A percentile compares a stretch with the other conserved stretches of the same genome.
Conservation (phyloP, 30 jellyfish, hydroid and myxozoan genomes). For the Aurelia sp. region DNA sequence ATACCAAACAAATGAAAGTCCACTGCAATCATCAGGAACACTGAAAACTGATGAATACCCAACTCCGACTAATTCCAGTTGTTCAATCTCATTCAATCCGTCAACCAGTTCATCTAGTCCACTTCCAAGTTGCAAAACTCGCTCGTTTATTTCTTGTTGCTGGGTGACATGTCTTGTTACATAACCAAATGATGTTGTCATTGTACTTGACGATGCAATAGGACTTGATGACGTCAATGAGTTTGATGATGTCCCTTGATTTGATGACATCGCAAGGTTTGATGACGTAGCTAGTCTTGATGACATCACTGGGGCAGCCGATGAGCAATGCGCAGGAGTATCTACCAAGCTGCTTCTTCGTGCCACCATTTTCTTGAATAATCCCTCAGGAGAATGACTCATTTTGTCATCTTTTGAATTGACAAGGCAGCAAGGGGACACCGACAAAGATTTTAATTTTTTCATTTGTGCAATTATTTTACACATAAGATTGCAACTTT, state of each 20-base stretch:
- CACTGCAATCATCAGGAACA: conserved; percentile 28
- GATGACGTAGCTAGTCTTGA: conserved; percentile 5
- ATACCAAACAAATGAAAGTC: conserved; percentile 61
- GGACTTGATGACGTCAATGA: background rate
- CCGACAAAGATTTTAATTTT: conserved; percentile 60
- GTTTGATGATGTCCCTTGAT: background rate
- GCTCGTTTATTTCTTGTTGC: conserved; percentile 46
- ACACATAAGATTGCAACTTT: conserved; percentile 46
- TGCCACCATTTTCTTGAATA: background rate
- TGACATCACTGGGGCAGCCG: background rate
- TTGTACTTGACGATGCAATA: background rate
- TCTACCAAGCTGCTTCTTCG: conserved; percentile 25
- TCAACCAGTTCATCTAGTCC: conserved; percentile 73
- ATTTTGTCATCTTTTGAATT: background rate
- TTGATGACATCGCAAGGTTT: background rate
- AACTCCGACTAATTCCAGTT: conserved; percentile 71
- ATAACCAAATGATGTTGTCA: conserved; percentile 33
- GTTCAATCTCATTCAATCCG: conserved; percentile 52
- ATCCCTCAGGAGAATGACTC: background rate
- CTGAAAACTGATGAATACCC: conserved; percentile 90
- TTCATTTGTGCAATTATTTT: conserved; percentile 47
- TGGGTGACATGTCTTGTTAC: conserved; percentile 61
- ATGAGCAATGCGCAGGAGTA: background rate
- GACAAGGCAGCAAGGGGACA: conserved; percentile 88
- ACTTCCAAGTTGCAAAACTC: conserved; percentile 62